Evolutionary conservation across 2,888 invertebrate genomes (phyloP), one percentile per base, ranked within the genome.

Genomic region (Meteorus colon): DNA sequence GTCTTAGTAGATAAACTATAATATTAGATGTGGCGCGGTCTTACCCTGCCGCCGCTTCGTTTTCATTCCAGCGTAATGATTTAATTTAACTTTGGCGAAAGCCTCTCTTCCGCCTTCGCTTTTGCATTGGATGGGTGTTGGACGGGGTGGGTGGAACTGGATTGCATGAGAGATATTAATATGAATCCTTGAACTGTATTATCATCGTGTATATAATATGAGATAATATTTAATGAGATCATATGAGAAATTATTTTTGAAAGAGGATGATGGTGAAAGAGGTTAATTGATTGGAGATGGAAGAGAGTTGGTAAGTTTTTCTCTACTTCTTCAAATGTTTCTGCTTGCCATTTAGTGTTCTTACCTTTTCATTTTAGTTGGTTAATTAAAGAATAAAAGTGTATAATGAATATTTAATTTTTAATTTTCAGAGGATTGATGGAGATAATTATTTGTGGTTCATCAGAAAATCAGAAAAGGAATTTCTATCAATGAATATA

Each of bases 71-170:
- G 84, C 85, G 84, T 84, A 79, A 85, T 86, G 88, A 89, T 89
- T 89, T 89, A 89, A 89, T 89, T 89, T 89, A 89, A 89, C 89
- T 89, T 89, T 89, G 86, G 87, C 84, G 83, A 85, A 84, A 81
- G 86, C 86, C 85, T 88, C 88, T 87, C 55, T 89, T 89, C 88
- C 34, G 87, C 84, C 81, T 79, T 81, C 80, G 82, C 84, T 86
- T 84, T 83, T 78, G 75, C 77, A 74, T 62, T 24, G 27, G 71
- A 51, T 62, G 78, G 75, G 71, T 62, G 51, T 73, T 41, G 41
- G 1, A 41, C 5, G 41, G 41, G 6, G 1, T 5, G 41, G 41
- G 41, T 41, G 41, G 8, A 41, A 67, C 51, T 71, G 74, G 51
- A 75, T 80, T 24, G 19, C 55, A 55, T 72, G 74, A 69, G 51